phyloP scores from a whole-genome alignment of 2,888 invertebrate species.

The Cryptocephalus moraei region DNA sequence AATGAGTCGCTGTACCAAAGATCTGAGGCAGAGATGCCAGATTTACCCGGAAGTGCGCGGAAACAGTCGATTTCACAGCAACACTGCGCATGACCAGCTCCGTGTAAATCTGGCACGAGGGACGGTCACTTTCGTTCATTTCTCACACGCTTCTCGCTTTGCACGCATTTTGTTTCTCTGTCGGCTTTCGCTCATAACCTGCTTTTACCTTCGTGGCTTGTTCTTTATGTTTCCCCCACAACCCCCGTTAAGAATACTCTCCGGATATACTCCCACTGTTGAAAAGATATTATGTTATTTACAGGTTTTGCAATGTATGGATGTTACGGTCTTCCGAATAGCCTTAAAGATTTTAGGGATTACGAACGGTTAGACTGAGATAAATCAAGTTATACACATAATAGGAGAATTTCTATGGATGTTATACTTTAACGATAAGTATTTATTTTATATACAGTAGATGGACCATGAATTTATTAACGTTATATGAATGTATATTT shows the following conservation, averaged over 20 bases:
- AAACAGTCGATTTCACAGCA: too few relatives aligned
- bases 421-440: too few relatives aligned
- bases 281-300: slow-evolving; percentile 21
- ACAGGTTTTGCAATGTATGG: slow-evolving; percentile 61
- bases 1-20: not conserved
- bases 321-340: slow-evolving; percentile 54
- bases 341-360: slow-evolving; percentile 30
- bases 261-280: not conserved
- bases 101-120: too few relatives aligned
- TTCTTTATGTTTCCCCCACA: not conserved
- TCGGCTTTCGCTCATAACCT: not conserved
- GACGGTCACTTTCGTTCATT: not conserved
- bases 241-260: not conserved
- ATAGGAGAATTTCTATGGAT: too few relatives aligned
- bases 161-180: not conserved
- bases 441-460: too few relatives aligned
- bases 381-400: too few relatives aligned
- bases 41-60: too few relatives aligned
- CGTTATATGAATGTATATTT: too few relatives aligned
- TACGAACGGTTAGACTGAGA: slow-evolving; percentile 33
- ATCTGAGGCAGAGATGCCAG: too few relatives aligned
- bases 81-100: too few relatives aligned
- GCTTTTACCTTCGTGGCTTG: not conserved
- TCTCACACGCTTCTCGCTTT: not conserved
- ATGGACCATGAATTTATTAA: too few relatives aligned